Percentiles rank a stretch among this genome's conserved stretches.
These are phyloP conservation scores for Notospermus geniculatus DNA, from an alignment of 1,140 invertebrate species.

Conservation along the genomic window DNA sequence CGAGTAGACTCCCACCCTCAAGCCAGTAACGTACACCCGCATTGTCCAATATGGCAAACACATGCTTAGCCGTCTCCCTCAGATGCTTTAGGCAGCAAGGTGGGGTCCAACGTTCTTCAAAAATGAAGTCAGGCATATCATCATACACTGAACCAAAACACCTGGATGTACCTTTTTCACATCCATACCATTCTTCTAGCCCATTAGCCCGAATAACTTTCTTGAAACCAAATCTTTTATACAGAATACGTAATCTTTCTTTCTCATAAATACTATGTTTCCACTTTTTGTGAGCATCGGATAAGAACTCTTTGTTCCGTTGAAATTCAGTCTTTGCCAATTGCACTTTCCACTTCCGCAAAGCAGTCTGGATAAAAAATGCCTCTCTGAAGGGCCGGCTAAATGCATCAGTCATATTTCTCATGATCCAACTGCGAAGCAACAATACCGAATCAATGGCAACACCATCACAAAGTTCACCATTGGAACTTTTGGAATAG, in stretches of 20 bases:
- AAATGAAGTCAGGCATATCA: conserved; percentile 78
- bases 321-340: conserved; percentile 52
- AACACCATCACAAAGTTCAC: conserved; percentile 61
- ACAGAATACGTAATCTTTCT: conserved; percentile 58
- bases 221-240: conserved; percentile 55
- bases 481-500: conserved; percentile 53
- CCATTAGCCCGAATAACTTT: conserved; percentile 46
- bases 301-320: conserved; percentile 63
- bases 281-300: conserved; percentile 67
- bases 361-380: conserved; percentile 76
- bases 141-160: conserved; percentile 82
- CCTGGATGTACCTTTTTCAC: conserved; percentile 67
- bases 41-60: conserved; percentile 71
- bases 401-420: conserved; percentile 73
- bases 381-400: conserved; percentile 74
- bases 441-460: conserved; percentile 74
- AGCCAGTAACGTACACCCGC: conserved; percentile 80
- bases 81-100: conserved; percentile 85
- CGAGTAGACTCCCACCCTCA: conserved; percentile 84
- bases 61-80: conserved; percentile 73
- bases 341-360: conserved; percentile 65
- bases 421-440: conserved; percentile 66
- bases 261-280: conserved; percentile 63
- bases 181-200: conserved; percentile 73
- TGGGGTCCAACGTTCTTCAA: conserved; percentile 77